phyloP scores from a whole-genome alignment of 2,888 invertebrate genomes.

The Steinernema carpocapsae region DNA sequence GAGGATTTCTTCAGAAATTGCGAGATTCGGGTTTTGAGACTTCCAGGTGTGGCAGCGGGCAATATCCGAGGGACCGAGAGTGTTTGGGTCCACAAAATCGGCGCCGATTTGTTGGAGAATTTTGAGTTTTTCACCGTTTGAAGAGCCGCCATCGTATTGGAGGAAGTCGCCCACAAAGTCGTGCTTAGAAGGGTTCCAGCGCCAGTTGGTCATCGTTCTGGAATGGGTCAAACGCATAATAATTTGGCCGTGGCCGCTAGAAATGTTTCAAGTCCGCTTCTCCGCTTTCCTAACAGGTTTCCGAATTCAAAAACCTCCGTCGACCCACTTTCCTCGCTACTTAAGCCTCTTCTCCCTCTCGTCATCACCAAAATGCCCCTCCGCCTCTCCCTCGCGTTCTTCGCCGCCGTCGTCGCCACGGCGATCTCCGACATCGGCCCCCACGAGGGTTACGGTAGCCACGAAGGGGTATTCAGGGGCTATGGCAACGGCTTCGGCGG shows the following conservation, averaged over 20 bases:
- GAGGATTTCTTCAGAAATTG: conserved; percentile 8
- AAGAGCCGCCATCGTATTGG: conserved; percentile 55
- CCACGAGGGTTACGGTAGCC: conserved; percentile 13
- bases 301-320: no score
- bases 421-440: background rate
- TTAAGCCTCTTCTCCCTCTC: no score
- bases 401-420: conserved; percentile 16
- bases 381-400: background rate
- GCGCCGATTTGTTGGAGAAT: conserved; percentile 47
- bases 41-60: background rate
- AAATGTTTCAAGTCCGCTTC: no score
- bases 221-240: background rate
- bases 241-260: background rate
- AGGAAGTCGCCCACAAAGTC: conserved; percentile 36
- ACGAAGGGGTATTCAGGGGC: background rate
- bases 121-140: conserved; percentile 44
- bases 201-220: conserved; percentile 62
- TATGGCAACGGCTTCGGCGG: background rate
- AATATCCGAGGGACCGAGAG: background rate
- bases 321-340: no score
- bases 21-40: background rate
- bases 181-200: conserved; percentile 46
- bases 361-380: background rate
- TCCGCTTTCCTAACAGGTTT: no score
- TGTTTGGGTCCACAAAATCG: conserved; percentile 42